Conservation (phyloP, 2,797 vertebrate genomes). For the Xiphorhynchus erythropygius region DNA sequence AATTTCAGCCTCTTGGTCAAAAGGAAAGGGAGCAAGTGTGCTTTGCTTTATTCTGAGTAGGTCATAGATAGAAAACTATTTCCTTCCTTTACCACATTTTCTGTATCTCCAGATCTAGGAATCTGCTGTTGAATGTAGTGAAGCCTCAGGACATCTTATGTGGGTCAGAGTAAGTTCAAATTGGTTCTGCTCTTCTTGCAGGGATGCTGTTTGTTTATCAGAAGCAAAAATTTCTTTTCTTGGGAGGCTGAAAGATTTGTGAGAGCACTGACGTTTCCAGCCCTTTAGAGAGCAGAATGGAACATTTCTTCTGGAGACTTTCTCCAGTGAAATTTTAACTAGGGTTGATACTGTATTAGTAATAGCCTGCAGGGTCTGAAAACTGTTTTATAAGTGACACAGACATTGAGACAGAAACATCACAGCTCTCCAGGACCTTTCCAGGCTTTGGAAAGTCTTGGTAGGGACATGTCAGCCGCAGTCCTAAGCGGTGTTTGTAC, state of each 20-base stretch:
- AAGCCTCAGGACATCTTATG: not conserved
- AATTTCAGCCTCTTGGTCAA: not conserved
- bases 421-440: not conserved
- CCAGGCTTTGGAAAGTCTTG: not conserved
- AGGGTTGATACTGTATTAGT: not conserved
- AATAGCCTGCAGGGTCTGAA: not conserved
- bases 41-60: not conserved
- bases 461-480: not conserved
- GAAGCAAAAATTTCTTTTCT: not conserved
- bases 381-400: not conserved
- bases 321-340: not conserved
- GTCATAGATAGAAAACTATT: not conserved
- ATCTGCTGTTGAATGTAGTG: not conserved
- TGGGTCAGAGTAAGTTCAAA: not conserved
- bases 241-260: not conserved
- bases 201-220: not conserved
- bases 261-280: not conserved
- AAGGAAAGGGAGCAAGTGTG: not conserved
- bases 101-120: not conserved
- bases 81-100: not conserved
- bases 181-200: not conserved
- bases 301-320: not conserved
- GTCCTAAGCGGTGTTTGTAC: accelerated
- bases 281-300: not conserved
- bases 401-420: not conserved